Conservation (phyloP, 2,888 invertebrate genomes). For the Allygus modestus region DNA sequence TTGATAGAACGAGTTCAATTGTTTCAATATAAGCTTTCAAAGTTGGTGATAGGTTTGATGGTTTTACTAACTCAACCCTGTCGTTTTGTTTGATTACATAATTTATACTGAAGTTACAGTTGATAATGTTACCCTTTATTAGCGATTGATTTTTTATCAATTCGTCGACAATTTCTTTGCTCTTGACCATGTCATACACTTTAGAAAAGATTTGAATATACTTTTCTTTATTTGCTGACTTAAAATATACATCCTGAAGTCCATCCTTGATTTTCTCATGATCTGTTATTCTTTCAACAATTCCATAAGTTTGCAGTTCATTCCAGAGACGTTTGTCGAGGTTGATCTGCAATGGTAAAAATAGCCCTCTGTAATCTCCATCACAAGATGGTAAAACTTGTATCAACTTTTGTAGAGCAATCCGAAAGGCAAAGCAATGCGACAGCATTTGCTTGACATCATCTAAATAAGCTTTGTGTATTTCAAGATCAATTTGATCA, state of each 20-base stretch:
- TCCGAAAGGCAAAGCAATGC: neutral
- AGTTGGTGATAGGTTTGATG: neutral
- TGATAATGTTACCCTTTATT: neutral
- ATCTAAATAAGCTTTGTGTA: neutral
- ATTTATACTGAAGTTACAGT: neutral
- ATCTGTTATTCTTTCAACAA: neutral
- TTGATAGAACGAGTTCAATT: neutral
- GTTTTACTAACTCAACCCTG: neutral
- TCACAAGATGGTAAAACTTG: neutral
- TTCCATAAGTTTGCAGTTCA: neutral
- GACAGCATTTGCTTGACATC: neutral
- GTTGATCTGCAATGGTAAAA: neutral
- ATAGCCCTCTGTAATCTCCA: neutral
- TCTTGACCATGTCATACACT: neutral
- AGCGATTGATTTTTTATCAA: constrained; percentile 15
- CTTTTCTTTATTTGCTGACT: neutral
- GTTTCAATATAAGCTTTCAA: neutral
- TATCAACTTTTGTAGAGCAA: neutral
- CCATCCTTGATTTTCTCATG: neutral
- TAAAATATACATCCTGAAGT: neutral
- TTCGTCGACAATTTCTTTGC: neutral
- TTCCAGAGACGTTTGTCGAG: neutral
- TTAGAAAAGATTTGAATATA: neutral
- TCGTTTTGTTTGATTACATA: neutral
- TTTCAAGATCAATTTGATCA: neutral